phyloP scores from a whole-genome alignment of 2,797 vertebrate genomes.

The Chelonia mydas region DNA sequence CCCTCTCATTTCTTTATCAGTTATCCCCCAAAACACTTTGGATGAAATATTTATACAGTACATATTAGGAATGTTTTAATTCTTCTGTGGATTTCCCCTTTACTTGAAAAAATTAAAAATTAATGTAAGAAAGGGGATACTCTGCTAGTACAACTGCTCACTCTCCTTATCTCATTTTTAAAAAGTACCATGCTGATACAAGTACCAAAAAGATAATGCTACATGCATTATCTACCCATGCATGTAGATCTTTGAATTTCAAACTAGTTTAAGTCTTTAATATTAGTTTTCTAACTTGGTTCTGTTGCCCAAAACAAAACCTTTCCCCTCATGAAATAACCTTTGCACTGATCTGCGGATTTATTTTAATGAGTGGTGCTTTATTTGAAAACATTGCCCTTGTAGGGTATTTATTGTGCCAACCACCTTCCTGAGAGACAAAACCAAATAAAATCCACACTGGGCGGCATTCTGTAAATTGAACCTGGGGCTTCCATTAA shows the following conservation, averaged over 20 bases:
- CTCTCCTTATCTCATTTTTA: neutral
- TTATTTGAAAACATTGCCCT: conserved; percentile 11
- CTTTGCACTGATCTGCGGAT: conserved; percentile 7
- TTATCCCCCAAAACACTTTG: neutral
- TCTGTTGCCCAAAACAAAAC: neutral
- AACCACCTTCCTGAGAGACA: neutral
- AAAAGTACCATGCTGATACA: neutral
- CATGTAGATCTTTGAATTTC: neutral
- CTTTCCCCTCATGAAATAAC: neutral
- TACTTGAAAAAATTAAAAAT: neutral
- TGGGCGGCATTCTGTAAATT: too few species aligned
- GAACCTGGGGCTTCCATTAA: neutral
- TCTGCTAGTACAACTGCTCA: neutral
- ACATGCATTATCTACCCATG: neutral
- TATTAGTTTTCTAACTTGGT: neutral
- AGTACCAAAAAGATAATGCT: too few species aligned
- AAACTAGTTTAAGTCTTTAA: too few species aligned
- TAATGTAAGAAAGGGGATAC: neutral
- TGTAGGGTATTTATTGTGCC: neutral
- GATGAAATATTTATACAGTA: neutral
- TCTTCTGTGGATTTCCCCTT: neutral
- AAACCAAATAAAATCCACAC: neutral
- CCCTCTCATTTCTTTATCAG: neutral
- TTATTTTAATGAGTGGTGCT: neutral
- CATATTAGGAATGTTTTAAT: neutral